Base-by-base conservation (phyloP, 1,140 invertebrate genomes). In the Diploscapter pachys region DNA sequence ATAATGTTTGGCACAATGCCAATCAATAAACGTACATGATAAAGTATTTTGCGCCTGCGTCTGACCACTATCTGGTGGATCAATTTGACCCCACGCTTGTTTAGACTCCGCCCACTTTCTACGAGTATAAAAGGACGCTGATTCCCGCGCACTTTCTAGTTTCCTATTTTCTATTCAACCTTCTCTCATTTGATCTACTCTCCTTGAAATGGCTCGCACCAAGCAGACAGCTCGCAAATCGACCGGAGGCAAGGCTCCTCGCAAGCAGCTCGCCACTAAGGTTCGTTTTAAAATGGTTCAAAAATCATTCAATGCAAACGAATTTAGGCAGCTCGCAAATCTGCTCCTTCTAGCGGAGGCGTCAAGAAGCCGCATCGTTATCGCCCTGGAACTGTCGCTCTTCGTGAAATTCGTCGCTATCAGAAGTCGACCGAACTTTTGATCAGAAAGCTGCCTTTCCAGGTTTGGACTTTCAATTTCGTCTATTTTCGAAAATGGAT, bases 201-300 rank as follows among this genome's bases (percentile, higher is more conserved):
- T 31, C 31, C 31, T 31, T 31, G 52, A 4, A 53, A 93, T 93
- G 92, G 92, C 92, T 77, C 91, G 92, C 90, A 93, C 92, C 4
- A 93, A 93, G 89, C 92, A 93, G 81, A 93, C 92, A 48, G 92
- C 92, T 48, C 90, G 92, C 88, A 88, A 88, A 78, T 87, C 86
- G 13, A 88, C 87, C 72, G 88, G 87, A 81, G 88, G 87, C 71
- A 88, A 88, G 78, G 88, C 88, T 75, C 88, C 88, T 3, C 79
- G 87, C 57, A 88, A 88, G 77, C 87, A 88, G 79, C 79, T 88
- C 55, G 87, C 88, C 5, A 88, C 87, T 31, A 93, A 92, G 84
- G 75, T 76, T 57, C 50, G 49, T 59, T 9, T 2, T 8, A 9
- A 64, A 48, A 64, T 6, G 1, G 2, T 50, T 49, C 55, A 52